phyloP scores from a whole-genome alignment of 2,888 invertebrate genomes.

The Cetonia aurata region DNA sequence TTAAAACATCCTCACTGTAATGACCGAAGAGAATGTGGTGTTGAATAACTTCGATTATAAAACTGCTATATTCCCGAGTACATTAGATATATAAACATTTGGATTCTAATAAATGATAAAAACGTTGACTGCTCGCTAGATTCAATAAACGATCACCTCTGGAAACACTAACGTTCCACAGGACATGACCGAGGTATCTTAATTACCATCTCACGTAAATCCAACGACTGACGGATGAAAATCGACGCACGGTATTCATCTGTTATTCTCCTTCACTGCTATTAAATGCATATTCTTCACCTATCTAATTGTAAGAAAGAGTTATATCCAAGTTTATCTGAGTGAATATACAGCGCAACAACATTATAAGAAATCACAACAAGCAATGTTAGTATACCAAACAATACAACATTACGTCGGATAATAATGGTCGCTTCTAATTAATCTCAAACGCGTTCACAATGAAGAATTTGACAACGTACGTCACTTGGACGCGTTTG shows the following conservation, averaged over 20 bases:
- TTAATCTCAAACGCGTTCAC: background rate
- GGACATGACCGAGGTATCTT: background rate
- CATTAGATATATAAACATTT: conserved; percentile 5
- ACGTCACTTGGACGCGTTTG: background rate
- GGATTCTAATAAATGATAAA: conserved; percentile 11
- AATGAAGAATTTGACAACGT: conserved; percentile 7
- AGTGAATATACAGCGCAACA: background rate
- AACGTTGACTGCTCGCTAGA: background rate
- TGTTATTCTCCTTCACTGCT: conserved; percentile 1
- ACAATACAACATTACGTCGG: conserved; percentile 23
- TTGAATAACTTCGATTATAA: too few relatives aligned
- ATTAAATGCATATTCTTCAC: conserved; percentile 15
- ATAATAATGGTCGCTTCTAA: conserved; percentile 15
- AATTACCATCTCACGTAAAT: conserved; percentile 36
- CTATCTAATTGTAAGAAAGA: background rate
- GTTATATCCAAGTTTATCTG: background rate
- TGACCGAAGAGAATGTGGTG: too few relatives aligned
- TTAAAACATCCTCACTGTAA: too few relatives aligned
- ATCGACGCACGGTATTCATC: conserved; percentile 18
- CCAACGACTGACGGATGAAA: conserved; percentile 27
- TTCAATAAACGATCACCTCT: conserved; percentile 7
- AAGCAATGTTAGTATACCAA: conserved; percentile 3
- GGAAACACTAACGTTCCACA: background rate
- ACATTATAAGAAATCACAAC: background rate
- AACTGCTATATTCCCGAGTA: background rate